Base-by-base conservation (phyloP, 2,113 vertebrate species). In the Callopanchax toddi region DNA sequence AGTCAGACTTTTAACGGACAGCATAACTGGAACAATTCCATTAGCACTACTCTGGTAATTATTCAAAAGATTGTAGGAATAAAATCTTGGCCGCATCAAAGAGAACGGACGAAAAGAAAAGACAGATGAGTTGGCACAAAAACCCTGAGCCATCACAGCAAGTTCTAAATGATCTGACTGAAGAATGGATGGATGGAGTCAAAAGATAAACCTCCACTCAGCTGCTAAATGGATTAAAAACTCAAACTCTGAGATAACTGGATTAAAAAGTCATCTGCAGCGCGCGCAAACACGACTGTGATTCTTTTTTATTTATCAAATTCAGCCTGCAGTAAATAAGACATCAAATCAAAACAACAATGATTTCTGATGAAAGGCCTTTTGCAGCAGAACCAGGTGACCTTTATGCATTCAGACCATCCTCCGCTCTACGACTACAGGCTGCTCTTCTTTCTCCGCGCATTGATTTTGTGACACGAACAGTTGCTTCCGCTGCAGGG, bases 401-500 rank as follows among this genome's bases (percentile, higher is more conserved):
- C 11, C 22, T 21, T 11, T 18, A 12, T 22, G 26, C 26, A 26
- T 26, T n/a, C n/a, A n/a, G n/a, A n/a, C n/a, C n/a, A n/a, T n/a
- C n/a, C n/a, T n/a, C n/a, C n/a, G n/a, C 6, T 34, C 65, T 72
- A 2, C 4, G 22, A 46, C 22, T 46, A 22, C 3, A 12, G 22
- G 11, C 44, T 46, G 7, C 12, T 25, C 21, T 18, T 13, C 5
- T 20, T 6, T 32, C 11, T 52, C 26, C 61, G 36, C 59, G 42
- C 71, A 64, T 79, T 72, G 77, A 83, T 83, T 81, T 77, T 71
- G 60, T 83, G 82, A 81, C 72, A 78, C 67, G 2, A 57, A 49
- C 73, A 59, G 68, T 73, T 64, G 61, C 60, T 67, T 54, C 58
- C 29, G 84, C 84, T 81, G 67, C 46, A 59, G 67, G 82, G 70